These are phyloP conservation scores for Falcunculus frontatus DNA, from an alignment of 2,113 vertebrate species.

Conservation along the genomic window DNA sequence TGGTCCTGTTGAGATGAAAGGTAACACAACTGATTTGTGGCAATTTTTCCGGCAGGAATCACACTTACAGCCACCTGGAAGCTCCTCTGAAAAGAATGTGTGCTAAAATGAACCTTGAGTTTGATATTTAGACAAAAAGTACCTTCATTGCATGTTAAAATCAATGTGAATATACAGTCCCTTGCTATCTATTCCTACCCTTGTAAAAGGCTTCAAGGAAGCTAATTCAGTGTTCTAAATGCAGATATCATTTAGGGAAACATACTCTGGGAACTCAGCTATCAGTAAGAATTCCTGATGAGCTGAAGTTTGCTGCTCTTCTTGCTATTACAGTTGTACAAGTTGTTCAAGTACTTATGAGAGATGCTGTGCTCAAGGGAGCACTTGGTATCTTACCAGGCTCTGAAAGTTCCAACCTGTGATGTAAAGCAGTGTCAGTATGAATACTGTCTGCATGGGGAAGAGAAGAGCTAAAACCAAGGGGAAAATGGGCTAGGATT, in stretches of 20 bases:
- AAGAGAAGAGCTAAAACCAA: neutral
- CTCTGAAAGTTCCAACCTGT: neutral
- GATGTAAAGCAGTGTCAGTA: neutral
- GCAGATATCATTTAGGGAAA: neutral
- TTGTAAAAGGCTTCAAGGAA: neutral
- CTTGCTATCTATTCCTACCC: neutral
- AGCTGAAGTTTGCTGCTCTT: neutral
- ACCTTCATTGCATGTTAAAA: neutral
- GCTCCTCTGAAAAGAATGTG: neutral
- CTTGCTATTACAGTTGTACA: neutral
- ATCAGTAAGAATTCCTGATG: neutral
- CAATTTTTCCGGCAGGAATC: neutral
- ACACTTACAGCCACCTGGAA: neutral
- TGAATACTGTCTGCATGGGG: neutral
- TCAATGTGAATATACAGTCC: neutral
- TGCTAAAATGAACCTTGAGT: neutral
- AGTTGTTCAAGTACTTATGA: neutral
- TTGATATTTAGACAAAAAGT: neutral
- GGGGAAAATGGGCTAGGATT: neutral
- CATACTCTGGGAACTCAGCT: neutral
- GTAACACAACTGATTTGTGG: neutral
- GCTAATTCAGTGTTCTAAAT: neutral
- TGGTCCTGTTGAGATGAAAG: neutral
- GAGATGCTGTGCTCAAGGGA: neutral
- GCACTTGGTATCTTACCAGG: neutral